Base-by-base conservation (phyloP, 2,888 invertebrate species). In the Phorcus lineatus region DNA sequence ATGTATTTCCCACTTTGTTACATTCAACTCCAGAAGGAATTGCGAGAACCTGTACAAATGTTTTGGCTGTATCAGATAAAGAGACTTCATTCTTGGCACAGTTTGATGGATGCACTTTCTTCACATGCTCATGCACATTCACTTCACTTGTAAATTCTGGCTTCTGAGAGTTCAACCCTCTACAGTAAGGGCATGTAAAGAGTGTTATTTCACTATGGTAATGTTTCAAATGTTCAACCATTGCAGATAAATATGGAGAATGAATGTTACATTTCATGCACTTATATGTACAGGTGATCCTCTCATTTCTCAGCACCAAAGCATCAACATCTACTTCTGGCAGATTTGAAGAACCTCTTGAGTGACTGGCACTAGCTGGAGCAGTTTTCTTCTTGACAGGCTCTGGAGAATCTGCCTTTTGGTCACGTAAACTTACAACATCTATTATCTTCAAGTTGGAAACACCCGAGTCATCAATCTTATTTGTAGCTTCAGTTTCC, bases 261-360 rank as follows among this genome's bases (percentile, higher is more conserved):
- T 90, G 90, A 2, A 90, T 89, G 79, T 87, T 88, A 83, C 90
- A 90, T 70, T 85, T 87, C 79, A 88, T 88, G 86, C 90, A 90
- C 74, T 90, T 90, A 78, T 89, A 90, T 7, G 86, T 89, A 80
- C 82, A 86, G 16, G 57, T 82, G 76, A 78, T 55, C 28, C 55
- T 77, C 78, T 78, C 80, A 40, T 81, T 78, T 40, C 79, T 67
- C 19, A 70, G 9, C 4, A 75, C 81, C 0, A 79, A 70, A 13
- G 67, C 80, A 53, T 82, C 80, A 2, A 79, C 77, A 36, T 79
- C 62, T 16, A 78, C 70, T 19, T 80, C 77, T n/a, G 79, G 70
- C 36, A 78, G 75, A 52, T 54, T 74, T 11, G 53, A 19, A 2
- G 77, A 28, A 53, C 40, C n/a, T n/a, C 47, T 28, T 53, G 66